Evolutionary conservation across 2,888 invertebrate species (phyloP).

Genomic region (Tachina fera): DNA sequence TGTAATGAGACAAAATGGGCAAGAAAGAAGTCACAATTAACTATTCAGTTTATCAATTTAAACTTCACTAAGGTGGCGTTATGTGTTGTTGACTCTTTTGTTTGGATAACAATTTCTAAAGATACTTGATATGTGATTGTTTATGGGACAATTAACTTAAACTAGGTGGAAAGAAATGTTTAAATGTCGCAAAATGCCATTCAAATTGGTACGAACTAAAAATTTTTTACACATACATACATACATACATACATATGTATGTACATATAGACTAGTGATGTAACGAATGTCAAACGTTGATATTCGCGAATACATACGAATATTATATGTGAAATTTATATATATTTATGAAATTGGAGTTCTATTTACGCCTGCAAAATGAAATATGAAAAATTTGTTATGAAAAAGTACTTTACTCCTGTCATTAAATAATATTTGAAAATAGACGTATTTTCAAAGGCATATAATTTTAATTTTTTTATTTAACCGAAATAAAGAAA

Average conservation of each 20-base stretch:
- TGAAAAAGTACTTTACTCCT: no score
- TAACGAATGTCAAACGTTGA: no score
- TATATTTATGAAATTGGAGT: no score
- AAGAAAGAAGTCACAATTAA: slow-evolving; percentile 59
- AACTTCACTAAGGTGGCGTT: slow-evolving; percentile 71
- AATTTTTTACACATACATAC: neutral
- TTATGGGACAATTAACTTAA: slow-evolving; percentile 65
- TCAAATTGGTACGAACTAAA: slow-evolving; percentile 28
- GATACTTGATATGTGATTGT: slow-evolving; percentile 66
- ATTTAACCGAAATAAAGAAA: no score
- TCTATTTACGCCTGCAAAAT: no score
- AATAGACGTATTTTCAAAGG: no score
- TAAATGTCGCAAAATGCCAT: slow-evolving; percentile 36
- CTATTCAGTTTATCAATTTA: slow-evolving; percentile 70
- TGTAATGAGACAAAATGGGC: slow-evolving; percentile 65
- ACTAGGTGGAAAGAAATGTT: slow-evolving; percentile 66
- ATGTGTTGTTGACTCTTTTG: slow-evolving; percentile 60
- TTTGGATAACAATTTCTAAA: slow-evolving; percentile 51
- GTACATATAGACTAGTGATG: no score
- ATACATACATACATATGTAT: neutral
- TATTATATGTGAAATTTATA: no score
- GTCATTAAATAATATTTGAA: no score
- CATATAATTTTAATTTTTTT: no score
- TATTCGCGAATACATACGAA: no score
- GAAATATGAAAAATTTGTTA: no score